A percentile compares a stretch with the other conserved stretches of the same genome.
These are phyloP conservation scores for Saturnia pavonia DNA, from an alignment of 2,888 invertebrate genomes.

Conservation along the genomic window DNA sequence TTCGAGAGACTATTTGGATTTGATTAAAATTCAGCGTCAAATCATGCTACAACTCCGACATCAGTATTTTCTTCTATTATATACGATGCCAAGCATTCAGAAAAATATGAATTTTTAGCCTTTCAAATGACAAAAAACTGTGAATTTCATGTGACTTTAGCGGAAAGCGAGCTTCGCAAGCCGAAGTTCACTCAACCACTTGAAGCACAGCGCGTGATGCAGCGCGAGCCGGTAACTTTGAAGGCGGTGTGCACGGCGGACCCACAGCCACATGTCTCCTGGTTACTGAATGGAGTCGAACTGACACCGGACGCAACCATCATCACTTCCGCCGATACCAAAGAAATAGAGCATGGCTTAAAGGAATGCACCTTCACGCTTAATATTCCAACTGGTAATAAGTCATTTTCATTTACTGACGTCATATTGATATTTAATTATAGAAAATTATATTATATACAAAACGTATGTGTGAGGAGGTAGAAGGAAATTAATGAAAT, in stretches of 20 bases:
- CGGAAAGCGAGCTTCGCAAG: slow-evolving; percentile 88
- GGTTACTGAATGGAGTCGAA: slow-evolving; percentile 89
- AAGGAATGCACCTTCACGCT: slow-evolving; percentile 92
- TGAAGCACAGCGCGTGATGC: slow-evolving; percentile 85
- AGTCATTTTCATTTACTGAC: not conserved
- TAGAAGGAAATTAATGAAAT: too few species aligned
- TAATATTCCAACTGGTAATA: slow-evolving; percentile 86
- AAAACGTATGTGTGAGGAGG: not conserved
- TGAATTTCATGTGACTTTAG: slow-evolving; percentile 64
- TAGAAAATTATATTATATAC: too few species aligned
- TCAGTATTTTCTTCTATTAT: too few species aligned
- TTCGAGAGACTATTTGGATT: not conserved
- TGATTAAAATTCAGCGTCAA: too few species aligned
- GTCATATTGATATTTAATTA: too few species aligned
- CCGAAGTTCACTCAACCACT: slow-evolving; percentile 88
- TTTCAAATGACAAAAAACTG: not conserved
- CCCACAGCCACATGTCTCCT: slow-evolving; percentile 93
- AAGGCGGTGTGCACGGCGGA: slow-evolving; percentile 92
- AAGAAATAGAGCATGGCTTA: slow-evolving; percentile 87
- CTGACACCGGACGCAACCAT: slow-evolving; percentile 85
- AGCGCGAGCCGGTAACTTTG: slow-evolving; percentile 85
- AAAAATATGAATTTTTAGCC: too few species aligned
- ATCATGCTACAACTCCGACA: too few species aligned
- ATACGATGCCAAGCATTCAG: too few species aligned
- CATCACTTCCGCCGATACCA: slow-evolving; percentile 83